Percentiles rank a stretch among this genome's conserved stretches.
Conservation (phyloP, 2,888 invertebrate species). For the Tromatobia lineatoria region DNA sequence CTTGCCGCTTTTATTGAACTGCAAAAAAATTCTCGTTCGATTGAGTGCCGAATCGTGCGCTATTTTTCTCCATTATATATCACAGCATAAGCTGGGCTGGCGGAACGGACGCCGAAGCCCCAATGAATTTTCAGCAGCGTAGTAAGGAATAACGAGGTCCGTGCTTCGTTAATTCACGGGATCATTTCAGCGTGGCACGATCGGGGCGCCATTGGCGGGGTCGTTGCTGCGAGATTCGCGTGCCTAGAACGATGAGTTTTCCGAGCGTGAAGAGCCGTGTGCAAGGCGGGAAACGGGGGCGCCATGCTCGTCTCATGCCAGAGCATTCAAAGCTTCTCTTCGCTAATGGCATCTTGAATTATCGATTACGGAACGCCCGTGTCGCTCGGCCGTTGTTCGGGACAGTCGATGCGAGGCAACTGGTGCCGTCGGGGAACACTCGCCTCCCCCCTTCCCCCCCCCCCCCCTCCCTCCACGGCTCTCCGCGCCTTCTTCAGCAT, state of each 20-base stretch:
- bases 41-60: constrained; percentile 37
- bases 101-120: constrained; percentile 1
- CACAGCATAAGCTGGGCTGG: background rate
- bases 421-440: constrained; percentile 62
- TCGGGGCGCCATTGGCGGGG: constrained; percentile 62
- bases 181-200: constrained; percentile 74
- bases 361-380: constrained; percentile 70
- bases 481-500: background rate
- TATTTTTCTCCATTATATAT: constrained; percentile 21
- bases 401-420: constrained; percentile 70
- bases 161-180: constrained; percentile 79
- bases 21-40: constrained; percentile 20
- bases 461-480: background rate
- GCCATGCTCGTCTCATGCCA: background rate
- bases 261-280: constrained; percentile 48
- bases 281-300: constrained; percentile 4
- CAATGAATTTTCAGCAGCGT: constrained; percentile 55
- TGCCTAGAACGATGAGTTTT: constrained; percentile 58
- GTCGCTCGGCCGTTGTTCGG: constrained; percentile 66
- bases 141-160: constrained; percentile 63
- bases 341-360: constrained; percentile 76
- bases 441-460: background rate
- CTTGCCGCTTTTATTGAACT: background rate
- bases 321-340: constrained; percentile 54
- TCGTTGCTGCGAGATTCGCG: constrained; percentile 65